Base-by-base conservation (phyloP, 37 sponge, comb jelly and placozoan species). In the Cliona cf. orientalis region DNA sequence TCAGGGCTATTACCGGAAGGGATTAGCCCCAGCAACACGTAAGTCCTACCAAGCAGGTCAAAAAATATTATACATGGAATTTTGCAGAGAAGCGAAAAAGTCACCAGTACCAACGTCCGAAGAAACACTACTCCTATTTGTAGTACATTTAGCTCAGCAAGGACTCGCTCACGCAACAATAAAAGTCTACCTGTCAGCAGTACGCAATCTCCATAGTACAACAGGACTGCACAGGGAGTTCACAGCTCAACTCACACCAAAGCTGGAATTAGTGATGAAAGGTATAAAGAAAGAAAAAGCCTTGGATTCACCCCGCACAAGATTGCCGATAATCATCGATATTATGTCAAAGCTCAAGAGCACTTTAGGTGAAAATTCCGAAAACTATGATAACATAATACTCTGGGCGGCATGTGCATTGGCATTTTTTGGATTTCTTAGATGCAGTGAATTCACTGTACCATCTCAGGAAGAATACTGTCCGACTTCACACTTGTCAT, bases 161-260 rank as follows among this genome's bases (percentile, higher is more conserved):
- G 83, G 83, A 56, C 60, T 81, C 9, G 25, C 42, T n/a, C 72
- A 71, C 56, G 36, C 66, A 11, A 76, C 72, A 21, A 88, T 88
- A 23, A 88, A 88, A 49, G 44, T 42, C n/a, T 88, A 88, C 53
- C 63, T 88, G 61, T 71, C 88, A 34, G 88, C 76, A 35, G 58
- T 87, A 3, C n/a, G 89, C 33, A 37, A 45, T 69, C 56, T 61
- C 2, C 83, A 75, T 14, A 76, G 75, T 31, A 5, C 26, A 7
- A 22, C 46, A 3, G 83, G 83, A 3, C 39, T 76, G 2, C 58
- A 34, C 1, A 41, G 70, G 40, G 67, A 74, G 39, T 80, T 62
- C 57, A 4, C 28, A 35, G 68, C 31, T 3, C 42, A 49, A 49
- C 6, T 42, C 14, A 63, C 49, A 66, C 89, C 83, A 5, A n/a